Evolutionary conservation across 2,888 invertebrate genomes (phyloP).

Genomic region (Strigamia maritima): DNA sequence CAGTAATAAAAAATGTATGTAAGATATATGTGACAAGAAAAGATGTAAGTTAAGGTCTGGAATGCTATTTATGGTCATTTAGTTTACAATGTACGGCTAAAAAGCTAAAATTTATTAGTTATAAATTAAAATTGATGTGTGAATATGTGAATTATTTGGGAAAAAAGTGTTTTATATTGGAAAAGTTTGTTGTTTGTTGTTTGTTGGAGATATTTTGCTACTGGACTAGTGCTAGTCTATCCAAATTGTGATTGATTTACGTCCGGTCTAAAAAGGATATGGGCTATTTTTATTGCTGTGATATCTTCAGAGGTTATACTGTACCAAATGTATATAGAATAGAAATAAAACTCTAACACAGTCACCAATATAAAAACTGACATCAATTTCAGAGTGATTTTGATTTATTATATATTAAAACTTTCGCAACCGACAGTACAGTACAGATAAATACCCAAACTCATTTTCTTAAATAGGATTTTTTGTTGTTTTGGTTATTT

Average conservation of each 20-base stretch:
- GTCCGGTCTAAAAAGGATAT: not conserved
- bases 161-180: not conserved
- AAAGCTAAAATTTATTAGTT: not conserved
- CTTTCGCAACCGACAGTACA: too few species aligned
- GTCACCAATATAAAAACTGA: too few species aligned
- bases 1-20: not conserved
- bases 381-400: too few species aligned
- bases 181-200: not conserved
- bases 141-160: not conserved
- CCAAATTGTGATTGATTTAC: constrained; percentile 4
- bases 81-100: not conserved
- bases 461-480: too few species aligned
- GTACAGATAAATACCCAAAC: too few species aligned
- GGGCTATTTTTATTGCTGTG: not conserved
- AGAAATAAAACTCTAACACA: too few species aligned
- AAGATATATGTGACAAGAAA: not conserved
- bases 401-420: too few species aligned
- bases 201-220: not conserved
- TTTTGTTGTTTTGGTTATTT: too few species aligned
- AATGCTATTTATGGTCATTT: not conserved
- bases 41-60: not conserved
- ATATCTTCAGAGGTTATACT: not conserved
- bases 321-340: not conserved
- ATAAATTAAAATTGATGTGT: not conserved
- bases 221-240: not conserved